phyloP scores from a whole-genome alignment of 2,888 invertebrate species.

The Bruchidius siliquastri region DNA sequence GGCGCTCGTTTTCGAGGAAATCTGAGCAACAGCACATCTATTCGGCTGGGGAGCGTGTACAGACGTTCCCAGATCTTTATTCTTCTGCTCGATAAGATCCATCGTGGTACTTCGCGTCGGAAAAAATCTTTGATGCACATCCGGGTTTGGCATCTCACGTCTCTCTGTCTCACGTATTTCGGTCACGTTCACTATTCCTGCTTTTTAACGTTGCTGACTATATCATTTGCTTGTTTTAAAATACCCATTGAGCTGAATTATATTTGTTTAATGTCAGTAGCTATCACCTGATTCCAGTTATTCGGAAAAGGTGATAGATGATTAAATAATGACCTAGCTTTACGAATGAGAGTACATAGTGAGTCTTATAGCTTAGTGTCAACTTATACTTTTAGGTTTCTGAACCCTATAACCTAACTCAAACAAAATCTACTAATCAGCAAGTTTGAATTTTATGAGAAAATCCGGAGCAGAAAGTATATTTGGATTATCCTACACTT shows the following conservation, averaged over 20 bases:
- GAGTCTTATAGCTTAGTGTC: no score
- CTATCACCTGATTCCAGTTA: neutral
- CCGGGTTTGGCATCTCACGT: constrained; percentile 14
- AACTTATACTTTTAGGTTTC: no score
- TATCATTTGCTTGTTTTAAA: neutral
- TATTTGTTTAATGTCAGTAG: neutral
- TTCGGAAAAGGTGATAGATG: no score
- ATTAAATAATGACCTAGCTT: no score
- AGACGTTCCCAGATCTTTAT: constrained; percentile 7
- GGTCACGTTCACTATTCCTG: constrained; percentile 18
- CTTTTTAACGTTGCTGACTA: neutral
- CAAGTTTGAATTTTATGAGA: no score
- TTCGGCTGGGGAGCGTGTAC: constrained; percentile 3
- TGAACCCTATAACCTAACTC: no score
- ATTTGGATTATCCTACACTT: no score
- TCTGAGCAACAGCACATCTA: constrained; percentile 4
- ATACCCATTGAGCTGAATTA: neutral
- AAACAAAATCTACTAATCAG: no score
- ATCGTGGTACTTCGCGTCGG: constrained; percentile 5
- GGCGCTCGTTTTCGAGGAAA: neutral
- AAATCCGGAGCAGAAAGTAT: no score
- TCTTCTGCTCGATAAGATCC: constrained; percentile 10
- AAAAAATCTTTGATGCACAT: constrained; percentile 9
- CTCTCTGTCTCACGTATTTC: constrained; percentile 19
- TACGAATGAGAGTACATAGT: no score